Evolutionary conservation across 2,888 invertebrate genomes (phyloP), one percentile per base, ranked within the genome.

Genomic region (Synanthedon tipuliformis): DNA sequence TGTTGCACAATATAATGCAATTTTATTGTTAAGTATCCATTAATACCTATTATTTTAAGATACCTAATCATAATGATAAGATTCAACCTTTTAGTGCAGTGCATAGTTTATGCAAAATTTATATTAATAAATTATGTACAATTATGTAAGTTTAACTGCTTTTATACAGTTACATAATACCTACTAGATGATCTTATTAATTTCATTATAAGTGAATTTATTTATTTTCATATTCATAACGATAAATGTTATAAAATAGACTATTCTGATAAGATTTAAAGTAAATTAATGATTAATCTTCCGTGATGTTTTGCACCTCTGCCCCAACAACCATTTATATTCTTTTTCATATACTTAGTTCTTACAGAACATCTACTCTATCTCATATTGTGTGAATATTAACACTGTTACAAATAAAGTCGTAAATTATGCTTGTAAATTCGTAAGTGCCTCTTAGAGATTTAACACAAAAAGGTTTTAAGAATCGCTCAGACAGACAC

Each of bases 331-430:
- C 10, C 13, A 7, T 13, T 45, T 45, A 45, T 11, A 45, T 11
- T 45, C 5, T 45, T 13, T 45, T 41, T 41, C n/a, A 13, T 13
- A 4, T 45, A n/a, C n/a, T n/a, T n/a, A 45, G 45, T 45, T 45
- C 11, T 45, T 13, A 45, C 13, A 45, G 45, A 45, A 45, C 45
- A 45, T 13, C 78, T 65, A 57, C 62, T 60, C 74, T 75, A 1
- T 34, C 78, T 80, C 73, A 61, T 75, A 65, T 73, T 57, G 69
- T 74, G 76, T 64, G 61, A 64, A 73, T 63, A 64, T 66, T 64
- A 60, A 68, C 69, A 68, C 69, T 59, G 62, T 45, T 10, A n/a
- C 45, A 45, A 7, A 45, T 45, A 8, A 56, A 56, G 54, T 53
- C 65, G 66, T 75, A 73, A 78, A 76, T 73, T 64, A 68, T 55